A percentile compares a stretch with the other conserved stretches of the same genome.
Evolutionary conservation across 2,113 vertebrate species (phyloP).

Genomic region (Lamprotornis superbus): DNA sequence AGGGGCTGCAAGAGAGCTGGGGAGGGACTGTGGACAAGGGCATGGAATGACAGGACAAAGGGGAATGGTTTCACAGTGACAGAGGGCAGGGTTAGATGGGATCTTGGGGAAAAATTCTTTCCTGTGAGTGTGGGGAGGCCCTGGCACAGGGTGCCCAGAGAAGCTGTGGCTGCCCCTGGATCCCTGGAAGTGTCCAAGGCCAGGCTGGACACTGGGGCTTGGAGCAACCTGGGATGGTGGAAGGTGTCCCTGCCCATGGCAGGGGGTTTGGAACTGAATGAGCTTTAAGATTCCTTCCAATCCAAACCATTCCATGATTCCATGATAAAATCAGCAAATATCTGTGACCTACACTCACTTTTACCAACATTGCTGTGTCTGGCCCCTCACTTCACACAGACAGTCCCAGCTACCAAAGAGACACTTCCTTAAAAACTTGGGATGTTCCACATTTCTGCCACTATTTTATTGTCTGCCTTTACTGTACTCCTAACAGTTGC

Average conservation of each 20-base stretch:
- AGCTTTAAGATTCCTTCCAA: not conserved
- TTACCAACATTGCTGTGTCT: not conserved
- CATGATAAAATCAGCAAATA: not conserved
- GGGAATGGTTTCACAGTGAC: not conserved
- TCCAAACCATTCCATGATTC: not conserved
- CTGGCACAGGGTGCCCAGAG: not conserved
- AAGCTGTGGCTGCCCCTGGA: not conserved
- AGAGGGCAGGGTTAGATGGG: not conserved
- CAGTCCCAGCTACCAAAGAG: not conserved
- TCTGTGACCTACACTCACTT: not conserved
- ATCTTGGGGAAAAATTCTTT: not conserved
- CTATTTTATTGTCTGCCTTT: not conserved
- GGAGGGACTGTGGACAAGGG: not conserved
- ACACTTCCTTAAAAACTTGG: rapidly evolving
- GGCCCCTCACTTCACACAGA: not conserved
- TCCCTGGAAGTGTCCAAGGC: not conserved
- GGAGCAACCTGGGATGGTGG: rapidly evolving
- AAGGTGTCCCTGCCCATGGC: not conserved
- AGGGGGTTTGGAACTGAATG: not conserved
- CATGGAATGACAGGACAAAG: rapidly evolving
- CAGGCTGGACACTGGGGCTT: rapidly evolving
- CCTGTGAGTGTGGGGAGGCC: not conserved
- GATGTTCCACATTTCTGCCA: not conserved
- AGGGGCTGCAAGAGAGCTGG: not conserved
- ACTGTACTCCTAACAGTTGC: not conserved